Conservation (phyloP, 1,140 invertebrate species). For the Anthonomus grandis region DNA sequence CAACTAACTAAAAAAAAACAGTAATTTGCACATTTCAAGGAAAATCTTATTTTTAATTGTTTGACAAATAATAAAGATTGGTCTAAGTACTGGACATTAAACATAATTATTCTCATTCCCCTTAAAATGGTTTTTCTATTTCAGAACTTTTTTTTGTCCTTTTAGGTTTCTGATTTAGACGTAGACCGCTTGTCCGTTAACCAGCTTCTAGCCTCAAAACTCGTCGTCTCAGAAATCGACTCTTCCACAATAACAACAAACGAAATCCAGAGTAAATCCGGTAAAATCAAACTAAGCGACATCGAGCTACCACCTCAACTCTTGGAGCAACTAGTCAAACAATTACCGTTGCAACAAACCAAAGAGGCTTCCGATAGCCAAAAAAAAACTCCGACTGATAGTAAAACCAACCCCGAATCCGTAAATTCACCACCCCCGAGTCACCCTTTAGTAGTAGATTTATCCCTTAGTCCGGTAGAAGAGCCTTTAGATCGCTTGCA, state of each 20-base stretch:
- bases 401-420: neutral
- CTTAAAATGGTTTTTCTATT: neutral
- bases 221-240: constrained; percentile 75
- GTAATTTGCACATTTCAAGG: too few species aligned
- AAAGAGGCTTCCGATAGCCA: constrained; percentile 8
- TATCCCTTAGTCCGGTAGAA: neutral
- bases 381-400: constrained; percentile 48
- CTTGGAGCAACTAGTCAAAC: constrained; percentile 57
- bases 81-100: neutral
- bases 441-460: constrained; percentile 1
- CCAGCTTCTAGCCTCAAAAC: constrained; percentile 71
- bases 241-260: constrained; percentile 63
- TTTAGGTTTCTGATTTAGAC: constrained; percentile 68
- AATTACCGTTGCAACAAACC: constrained; percentile 3
- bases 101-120: neutral
- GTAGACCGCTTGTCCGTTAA: constrained; percentile 73
- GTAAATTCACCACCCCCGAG: neutral
- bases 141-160: neutral
- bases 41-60: too few species aligned
- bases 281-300: constrained; percentile 59
- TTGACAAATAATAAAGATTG: neutral
- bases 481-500: neutral
- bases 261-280: constrained; percentile 63
- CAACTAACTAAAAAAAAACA: too few species aligned
- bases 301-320: constrained; percentile 63